Conservation (phyloP, 2,113 vertebrate species). For the Tupaia chinensis region DNA sequence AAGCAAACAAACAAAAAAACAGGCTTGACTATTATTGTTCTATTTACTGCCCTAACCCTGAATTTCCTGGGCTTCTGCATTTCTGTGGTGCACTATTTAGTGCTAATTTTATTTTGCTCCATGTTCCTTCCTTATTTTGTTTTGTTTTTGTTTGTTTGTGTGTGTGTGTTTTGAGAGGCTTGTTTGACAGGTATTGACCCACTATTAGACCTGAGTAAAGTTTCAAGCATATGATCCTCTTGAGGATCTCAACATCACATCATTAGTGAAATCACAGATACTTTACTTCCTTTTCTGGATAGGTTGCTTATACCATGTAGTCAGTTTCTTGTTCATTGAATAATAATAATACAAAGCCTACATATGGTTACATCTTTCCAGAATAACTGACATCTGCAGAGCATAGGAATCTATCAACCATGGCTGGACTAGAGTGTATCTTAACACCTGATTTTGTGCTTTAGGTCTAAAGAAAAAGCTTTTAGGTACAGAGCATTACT, state of each 20-base stretch:
- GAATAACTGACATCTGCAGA: neutral
- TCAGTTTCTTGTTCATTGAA: neutral
- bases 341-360: neutral
- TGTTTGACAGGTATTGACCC: no score
- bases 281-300: neutral
- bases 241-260: neutral
- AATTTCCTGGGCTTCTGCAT: neutral
- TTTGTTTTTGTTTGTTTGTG: neutral
- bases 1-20: neutral
- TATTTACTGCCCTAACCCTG: neutral
- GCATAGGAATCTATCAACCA: neutral
- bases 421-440: neutral
- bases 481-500: neutral
- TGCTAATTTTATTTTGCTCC: neutral
- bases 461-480: neutral
- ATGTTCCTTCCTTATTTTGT: neutral
- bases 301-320: neutral
- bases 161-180: no score
- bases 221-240: neutral
- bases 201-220: neutral
- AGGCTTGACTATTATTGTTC: neutral
- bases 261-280: neutral
- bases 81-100: neutral
- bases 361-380: neutral
- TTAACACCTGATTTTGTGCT: neutral